phyloP scores from a whole-genome alignment of 2,113 vertebrate species.

The Hemibagrus wyckioides region DNA sequence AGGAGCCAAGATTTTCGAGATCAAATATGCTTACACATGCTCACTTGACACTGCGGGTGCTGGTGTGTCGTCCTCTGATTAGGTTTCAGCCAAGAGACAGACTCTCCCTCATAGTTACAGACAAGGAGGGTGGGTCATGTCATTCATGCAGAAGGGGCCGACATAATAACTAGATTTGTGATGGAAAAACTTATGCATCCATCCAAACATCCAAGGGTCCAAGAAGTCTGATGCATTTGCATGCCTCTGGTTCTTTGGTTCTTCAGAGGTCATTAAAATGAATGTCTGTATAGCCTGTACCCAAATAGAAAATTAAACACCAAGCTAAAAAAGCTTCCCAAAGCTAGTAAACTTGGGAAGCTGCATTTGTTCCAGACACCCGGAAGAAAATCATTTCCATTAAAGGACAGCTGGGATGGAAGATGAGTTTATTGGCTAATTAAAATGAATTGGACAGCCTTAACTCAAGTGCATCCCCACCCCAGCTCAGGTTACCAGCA shows the following conservation, averaged over 20 bases:
- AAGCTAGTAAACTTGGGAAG: neutral
- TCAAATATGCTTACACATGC: constrained; percentile 3
- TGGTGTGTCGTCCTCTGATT: constrained; percentile 14
- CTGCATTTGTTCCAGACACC: neutral
- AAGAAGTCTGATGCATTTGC: neutral
- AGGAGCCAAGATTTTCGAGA: constrained; percentile 7
- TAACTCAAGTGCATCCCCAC: constrained; percentile 10
- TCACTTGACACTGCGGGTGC: neutral
- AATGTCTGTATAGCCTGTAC: neutral
- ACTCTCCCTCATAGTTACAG: neutral
- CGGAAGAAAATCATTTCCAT: neutral
- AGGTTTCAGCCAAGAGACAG: constrained; percentile 23
- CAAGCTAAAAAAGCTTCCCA: neutral
- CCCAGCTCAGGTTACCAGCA: constrained; percentile 50
- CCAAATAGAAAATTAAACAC: neutral
- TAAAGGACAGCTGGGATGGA: neutral
- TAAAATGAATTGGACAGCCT: constrained; percentile 51
- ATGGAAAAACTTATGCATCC: constrained; percentile 18
- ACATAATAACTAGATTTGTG: constrained; percentile 1
- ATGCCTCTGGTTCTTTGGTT: neutral
- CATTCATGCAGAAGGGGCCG: neutral
- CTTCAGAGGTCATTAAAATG: neutral
- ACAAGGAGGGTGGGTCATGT: neutral
- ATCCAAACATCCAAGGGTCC: neutral
- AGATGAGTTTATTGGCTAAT: constrained; percentile 47